Evolutionary conservation across 2,797 vertebrate species (phyloP).

Genomic region (Chanos chanos): DNA sequence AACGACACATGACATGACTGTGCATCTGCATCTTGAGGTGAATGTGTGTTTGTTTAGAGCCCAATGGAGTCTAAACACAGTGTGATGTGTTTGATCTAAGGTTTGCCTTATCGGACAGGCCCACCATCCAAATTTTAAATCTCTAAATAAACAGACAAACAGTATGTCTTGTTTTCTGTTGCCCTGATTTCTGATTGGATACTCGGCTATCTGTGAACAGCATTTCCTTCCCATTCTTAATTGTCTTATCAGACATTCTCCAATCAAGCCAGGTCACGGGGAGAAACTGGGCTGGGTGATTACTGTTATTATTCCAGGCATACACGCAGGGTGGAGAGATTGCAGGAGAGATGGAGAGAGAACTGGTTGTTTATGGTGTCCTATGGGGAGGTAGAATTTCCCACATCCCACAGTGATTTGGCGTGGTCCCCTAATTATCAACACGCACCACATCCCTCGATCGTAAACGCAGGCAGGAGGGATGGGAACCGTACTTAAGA

Average conservation of each 20-base stretch:
- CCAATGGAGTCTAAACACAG: background rate
- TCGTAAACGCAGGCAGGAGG: no score
- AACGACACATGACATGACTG: no score
- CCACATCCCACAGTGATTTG: no score
- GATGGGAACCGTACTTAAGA: no score
- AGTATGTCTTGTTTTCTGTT: background rate
- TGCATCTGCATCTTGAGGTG: no score
- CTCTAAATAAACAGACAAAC: background rate
- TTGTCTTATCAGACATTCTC: slow-evolving; percentile 26
- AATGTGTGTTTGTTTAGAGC: background rate
- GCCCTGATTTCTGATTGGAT: background rate
- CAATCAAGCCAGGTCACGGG: slow-evolving; percentile 17
- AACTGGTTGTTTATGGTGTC: no score
- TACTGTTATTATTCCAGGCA: background rate
- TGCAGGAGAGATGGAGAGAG: no score
- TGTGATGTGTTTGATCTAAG: background rate
- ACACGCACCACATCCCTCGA: no score
- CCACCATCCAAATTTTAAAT: background rate
- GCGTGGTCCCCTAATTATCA: no score
- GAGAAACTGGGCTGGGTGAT: background rate
- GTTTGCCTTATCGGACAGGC: background rate
- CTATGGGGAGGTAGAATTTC: no score
- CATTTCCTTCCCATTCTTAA: slow-evolving; percentile 17
- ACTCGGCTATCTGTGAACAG: slow-evolving; percentile 4
- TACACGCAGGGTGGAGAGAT: no score